Conservation (phyloP, 2,888 invertebrate genomes). For the Callinectes sapidus region DNA sequence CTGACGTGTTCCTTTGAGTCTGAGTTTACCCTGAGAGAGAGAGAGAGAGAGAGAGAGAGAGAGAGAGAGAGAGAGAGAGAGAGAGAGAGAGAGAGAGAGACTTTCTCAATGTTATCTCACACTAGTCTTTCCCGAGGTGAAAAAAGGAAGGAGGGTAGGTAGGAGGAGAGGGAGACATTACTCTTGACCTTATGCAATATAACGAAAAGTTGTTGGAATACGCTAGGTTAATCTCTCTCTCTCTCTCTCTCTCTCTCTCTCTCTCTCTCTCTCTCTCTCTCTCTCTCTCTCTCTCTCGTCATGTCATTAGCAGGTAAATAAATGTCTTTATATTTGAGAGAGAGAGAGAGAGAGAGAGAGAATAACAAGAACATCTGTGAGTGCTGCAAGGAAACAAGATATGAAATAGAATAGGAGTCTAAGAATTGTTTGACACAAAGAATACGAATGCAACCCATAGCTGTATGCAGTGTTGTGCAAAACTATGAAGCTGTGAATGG, state of each 20-base stretch:
- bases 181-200: background rate
- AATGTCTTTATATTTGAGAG: no score
- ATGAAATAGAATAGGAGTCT: no score
- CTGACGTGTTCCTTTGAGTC: background rate
- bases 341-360: no score
- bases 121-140: background rate
- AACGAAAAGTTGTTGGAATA: background rate
- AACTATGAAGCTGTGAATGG: no score
- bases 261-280: conserved; percentile 17
- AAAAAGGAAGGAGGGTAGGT: background rate
- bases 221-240: background rate
- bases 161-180: background rate
- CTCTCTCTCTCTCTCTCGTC: conserved; percentile 34
- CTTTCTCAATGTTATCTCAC: background rate
- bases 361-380: no score
- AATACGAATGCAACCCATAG: no score
- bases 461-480: no score
- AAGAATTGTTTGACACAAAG: no score
- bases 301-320: no score
- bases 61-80: conserved; percentile 1
- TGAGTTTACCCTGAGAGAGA: background rate
- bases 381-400: no score
- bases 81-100: background rate
- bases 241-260: conserved; percentile 41
- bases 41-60: background rate